Percentiles rank a stretch among this genome's conserved stretches.
phyloP scores from a whole-genome alignment of 2,888 invertebrate genomes.

The Folsomia candida region DNA sequence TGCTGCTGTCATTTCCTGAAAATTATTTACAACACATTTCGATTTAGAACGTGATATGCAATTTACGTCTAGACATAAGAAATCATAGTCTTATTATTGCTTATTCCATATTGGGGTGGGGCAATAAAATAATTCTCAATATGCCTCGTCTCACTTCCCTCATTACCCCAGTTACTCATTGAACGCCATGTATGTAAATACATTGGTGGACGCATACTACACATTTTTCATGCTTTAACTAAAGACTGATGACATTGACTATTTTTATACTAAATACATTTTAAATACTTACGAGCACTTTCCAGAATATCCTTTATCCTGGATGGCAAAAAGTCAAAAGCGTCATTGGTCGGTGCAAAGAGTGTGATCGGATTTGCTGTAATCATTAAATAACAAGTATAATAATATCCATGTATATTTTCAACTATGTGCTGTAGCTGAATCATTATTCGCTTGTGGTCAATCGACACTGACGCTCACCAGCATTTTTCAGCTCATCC shows the following conservation, averaged over 20 bases:
- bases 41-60: background rate
- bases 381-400: background rate
- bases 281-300: slow-evolving; percentile 15
- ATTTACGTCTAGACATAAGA: background rate
- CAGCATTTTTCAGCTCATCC: slow-evolving; percentile 46
- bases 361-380: slow-evolving; percentile 50
- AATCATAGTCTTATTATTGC: background rate
- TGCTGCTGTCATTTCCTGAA: background rate
- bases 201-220: background rate
- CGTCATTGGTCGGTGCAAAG: slow-evolving; percentile 51
- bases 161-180: background rate
- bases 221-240: too few species aligned
- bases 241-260: too few species aligned
- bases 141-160: background rate
- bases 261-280: too few species aligned
- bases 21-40: background rate
- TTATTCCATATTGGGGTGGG: background rate
- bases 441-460: too few species aligned
- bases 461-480: slow-evolving; percentile 36
- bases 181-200: background rate
- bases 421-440: background rate
- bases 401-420: background rate
- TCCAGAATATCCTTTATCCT: slow-evolving; percentile 46
- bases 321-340: slow-evolving; percentile 47
- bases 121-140: background rate